phyloP scores from a whole-genome alignment of 2,888 invertebrate species.

The Parapristionchus giblindavisi region DNA sequence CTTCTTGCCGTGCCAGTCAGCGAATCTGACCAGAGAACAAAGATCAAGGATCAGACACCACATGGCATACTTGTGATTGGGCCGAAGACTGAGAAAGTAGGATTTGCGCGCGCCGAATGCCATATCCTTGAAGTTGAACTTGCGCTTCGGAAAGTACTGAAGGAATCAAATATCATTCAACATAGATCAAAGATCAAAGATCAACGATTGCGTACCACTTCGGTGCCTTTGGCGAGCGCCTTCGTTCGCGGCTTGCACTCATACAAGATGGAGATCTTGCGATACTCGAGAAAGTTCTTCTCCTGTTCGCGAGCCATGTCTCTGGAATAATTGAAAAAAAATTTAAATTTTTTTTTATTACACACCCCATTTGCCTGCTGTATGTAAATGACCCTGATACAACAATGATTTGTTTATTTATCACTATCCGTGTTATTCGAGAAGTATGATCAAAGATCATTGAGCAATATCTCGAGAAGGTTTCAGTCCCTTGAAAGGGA shows the following conservation, averaged over 20 bases:
- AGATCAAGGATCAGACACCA: background rate
- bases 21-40: conserved; percentile 22
- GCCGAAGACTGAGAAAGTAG: conserved; percentile 42
- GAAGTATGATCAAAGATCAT: too few species aligned
- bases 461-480: too few species aligned
- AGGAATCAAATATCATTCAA: too few species aligned
- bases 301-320: conserved; percentile 43
- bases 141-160: conserved; percentile 36
- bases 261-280: conserved; percentile 41
- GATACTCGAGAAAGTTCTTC: conserved; percentile 46
- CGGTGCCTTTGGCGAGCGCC: conserved; percentile 1
- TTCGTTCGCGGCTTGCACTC: conserved; percentile 23
- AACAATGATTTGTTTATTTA: too few species aligned
- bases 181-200: background rate
- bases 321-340: too few species aligned
- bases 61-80: conserved; percentile 42
- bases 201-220: conserved; percentile 17
- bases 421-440: too few species aligned
- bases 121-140: conserved; percentile 40
- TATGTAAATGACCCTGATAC: too few species aligned
- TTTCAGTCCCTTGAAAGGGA: too few species aligned
- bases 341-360: too few species aligned
- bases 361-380: too few species aligned
- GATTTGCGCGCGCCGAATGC: conserved; percentile 46
- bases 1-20: conserved; percentile 39